These are phyloP conservation scores for Drosophila borealis DNA, from an alignment of 2,888 invertebrate species.

Conservation along the genomic window DNA sequence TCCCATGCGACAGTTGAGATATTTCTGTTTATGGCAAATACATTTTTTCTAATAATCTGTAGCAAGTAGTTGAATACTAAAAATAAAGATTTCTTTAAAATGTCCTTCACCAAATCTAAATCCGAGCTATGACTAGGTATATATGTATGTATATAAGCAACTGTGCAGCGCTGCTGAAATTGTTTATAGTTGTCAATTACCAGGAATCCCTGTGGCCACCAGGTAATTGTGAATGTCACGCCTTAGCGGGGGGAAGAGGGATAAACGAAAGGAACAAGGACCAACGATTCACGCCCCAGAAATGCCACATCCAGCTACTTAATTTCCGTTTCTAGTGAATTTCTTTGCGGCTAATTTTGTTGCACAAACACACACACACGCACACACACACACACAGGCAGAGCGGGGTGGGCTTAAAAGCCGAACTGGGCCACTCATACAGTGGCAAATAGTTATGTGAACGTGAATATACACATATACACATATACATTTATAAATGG, in stretches of 20 bases:
- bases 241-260: constrained; percentile 1
- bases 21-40: constrained; percentile 10
- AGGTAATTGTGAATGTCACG: constrained; percentile 34
- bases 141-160: not conserved
- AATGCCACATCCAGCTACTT: constrained; percentile 68
- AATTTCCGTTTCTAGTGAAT: constrained; percentile 82
- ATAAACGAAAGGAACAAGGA: constrained; percentile 22
- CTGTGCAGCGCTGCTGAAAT: constrained; percentile 7
- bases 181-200: constrained; percentile 21
- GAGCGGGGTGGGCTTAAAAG: constrained; percentile 37
- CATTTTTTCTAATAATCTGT: constrained; percentile 1
- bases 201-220: constrained; percentile 19
- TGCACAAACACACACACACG: constrained; percentile 46
- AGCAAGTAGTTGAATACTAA: not conserved
- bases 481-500: constrained; percentile 4
- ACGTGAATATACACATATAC: not conserved
- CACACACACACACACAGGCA: constrained; percentile 14
- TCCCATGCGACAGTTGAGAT: constrained; percentile 14
- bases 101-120: too few relatives aligned
- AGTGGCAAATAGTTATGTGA: constrained; percentile 7
- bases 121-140: too few relatives aligned
- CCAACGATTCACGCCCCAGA: constrained; percentile 26
- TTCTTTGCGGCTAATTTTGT: constrained; percentile 78
- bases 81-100: not conserved
- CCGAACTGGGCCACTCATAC: constrained; percentile 62